Conservation (phyloP, 2,797 vertebrate genomes). For the Echiichthys vipera region DNA sequence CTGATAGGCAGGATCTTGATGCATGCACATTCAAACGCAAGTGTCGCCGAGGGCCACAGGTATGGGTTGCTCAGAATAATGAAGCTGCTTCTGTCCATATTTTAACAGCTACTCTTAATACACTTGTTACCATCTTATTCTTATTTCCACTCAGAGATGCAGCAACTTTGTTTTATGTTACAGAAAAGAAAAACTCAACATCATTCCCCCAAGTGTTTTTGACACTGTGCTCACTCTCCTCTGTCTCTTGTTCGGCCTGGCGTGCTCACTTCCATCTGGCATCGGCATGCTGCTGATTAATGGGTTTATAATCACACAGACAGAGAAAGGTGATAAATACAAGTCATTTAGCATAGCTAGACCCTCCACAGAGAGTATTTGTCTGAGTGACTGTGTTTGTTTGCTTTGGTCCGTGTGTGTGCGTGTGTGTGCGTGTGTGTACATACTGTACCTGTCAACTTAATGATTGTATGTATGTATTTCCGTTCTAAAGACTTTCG, state of each 20-base stretch:
- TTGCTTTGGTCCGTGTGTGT: neutral
- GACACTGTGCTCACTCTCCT: slow-evolving; percentile 5
- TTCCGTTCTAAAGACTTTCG: slow-evolving; percentile 34
- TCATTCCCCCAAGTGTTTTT: slow-evolving; percentile 14
- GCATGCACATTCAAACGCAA: slow-evolving; percentile 4
- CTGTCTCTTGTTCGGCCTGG: slow-evolving; percentile 28
- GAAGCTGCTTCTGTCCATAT: slow-evolving; percentile 12
- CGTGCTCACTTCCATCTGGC: slow-evolving; percentile 58
- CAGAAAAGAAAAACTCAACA: slow-evolving; percentile 18
- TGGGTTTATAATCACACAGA: slow-evolving; percentile 74
- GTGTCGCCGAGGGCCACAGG: slow-evolving; percentile 16
- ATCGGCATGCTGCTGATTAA: slow-evolving; percentile 72
- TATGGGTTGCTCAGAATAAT: slow-evolving; percentile 38
- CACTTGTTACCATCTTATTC: neutral
- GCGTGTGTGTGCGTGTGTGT: neutral
- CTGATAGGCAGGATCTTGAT: slow-evolving; percentile 7
- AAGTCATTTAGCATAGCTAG: slow-evolving; percentile 66
- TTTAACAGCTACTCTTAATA: slow-evolving; percentile 32
- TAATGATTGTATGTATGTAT: slow-evolving; percentile 63
- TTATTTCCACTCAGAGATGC: slow-evolving; percentile 13
- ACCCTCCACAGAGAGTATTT: slow-evolving; percentile 47
- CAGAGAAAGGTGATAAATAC: slow-evolving; percentile 77
- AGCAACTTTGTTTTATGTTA: slow-evolving; percentile 20
- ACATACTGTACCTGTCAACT: slow-evolving; percentile 29
- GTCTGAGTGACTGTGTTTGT: slow-evolving; percentile 38